Conservation (phyloP, 2,113 vertebrate species). For the Elgaria multicarinata region DNA sequence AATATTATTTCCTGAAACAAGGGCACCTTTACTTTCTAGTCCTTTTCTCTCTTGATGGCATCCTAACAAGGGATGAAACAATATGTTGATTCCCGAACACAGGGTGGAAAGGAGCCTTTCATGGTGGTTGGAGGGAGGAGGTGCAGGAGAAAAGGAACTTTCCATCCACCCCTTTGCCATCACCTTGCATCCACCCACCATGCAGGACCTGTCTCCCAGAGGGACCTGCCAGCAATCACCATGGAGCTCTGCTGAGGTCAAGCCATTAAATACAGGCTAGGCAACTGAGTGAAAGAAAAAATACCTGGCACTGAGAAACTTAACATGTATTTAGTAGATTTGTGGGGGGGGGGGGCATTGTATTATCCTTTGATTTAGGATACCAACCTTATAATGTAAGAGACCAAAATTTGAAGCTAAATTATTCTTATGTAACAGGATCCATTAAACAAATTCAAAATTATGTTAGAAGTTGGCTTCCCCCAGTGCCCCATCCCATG, state of each 20-base stretch:
- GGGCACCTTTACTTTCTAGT: neutral
- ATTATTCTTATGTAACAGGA: neutral
- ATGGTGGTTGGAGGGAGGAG: neutral
- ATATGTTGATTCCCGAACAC: neutral
- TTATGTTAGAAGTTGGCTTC: neutral
- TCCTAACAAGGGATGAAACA: neutral
- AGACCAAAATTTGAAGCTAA: neutral
- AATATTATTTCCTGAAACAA: neutral
- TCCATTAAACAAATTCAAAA: neutral
- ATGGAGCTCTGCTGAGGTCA: neutral
- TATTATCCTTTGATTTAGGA: neutral
- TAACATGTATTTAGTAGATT: neutral
- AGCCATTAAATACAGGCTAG: neutral
- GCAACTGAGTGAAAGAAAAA: constrained; percentile 1
- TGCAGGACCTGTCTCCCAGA: neutral
- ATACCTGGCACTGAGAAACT: neutral
- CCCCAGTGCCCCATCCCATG: too few relatives aligned
- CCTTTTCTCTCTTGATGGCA: neutral
- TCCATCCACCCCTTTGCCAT: neutral
- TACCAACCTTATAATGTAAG: neutral
- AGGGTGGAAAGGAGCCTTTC: neutral
- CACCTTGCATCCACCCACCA: neutral
- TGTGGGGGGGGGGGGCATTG: too few relatives aligned
- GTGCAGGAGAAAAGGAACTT: neutral
- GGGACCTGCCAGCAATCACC: neutral